phyloP scores from a whole-genome alignment of 2,113 vertebrate genomes.

The Myanophis thanlyinensis region DNA sequence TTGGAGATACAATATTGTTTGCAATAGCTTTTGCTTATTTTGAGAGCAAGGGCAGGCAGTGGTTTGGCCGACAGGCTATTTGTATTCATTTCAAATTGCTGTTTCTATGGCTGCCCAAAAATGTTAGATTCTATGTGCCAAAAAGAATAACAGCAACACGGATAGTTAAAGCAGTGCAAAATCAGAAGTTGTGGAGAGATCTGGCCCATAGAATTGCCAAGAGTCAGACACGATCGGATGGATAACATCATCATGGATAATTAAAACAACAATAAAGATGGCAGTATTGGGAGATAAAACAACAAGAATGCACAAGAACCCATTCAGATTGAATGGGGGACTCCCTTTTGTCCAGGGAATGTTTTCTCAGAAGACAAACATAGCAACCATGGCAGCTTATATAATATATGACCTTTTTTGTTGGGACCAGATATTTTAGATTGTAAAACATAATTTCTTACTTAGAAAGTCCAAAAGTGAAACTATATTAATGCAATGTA shows the following conservation, averaged over 20 bases:
- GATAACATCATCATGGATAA: not conserved
- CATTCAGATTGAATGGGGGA: not conserved
- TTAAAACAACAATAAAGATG: not conserved
- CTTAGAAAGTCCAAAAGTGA: not conserved
- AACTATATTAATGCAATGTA: not conserved
- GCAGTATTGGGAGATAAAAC: not conserved
- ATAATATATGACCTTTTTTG: not conserved
- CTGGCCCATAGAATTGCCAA: not conserved
- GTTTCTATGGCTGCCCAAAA: not conserved
- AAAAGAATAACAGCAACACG: not conserved
- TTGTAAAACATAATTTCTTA: not conserved
- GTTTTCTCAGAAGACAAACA: not conserved
- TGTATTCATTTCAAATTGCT: not conserved
- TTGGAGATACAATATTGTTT: not conserved
- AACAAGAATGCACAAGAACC: not conserved
- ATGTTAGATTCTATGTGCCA: not conserved
- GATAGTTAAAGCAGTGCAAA: not conserved
- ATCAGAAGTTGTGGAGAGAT: not conserved
- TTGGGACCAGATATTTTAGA: not conserved
- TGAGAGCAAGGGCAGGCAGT: not conserved
- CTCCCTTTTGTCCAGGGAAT: not conserved
- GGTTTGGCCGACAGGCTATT: not conserved
- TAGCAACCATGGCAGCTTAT: not conserved
- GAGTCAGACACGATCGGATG: not conserved
- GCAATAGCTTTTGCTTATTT: not conserved